Evolutionary conservation across 2,888 invertebrate genomes (phyloP).

Genomic region (Volucella inanis): DNA sequence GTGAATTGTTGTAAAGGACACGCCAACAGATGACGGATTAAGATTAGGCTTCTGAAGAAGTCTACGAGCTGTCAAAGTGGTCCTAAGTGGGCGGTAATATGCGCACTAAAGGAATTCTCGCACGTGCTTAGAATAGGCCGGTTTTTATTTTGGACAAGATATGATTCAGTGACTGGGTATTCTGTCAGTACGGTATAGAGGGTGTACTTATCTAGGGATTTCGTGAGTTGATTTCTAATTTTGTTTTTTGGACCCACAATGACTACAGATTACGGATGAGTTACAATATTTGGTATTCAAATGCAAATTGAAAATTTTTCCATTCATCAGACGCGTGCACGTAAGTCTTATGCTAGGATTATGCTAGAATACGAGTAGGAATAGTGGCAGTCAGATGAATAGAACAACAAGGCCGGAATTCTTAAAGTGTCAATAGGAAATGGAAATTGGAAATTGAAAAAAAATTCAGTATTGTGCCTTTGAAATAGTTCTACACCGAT

Average conservation of each 20-base stretch:
- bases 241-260: not conserved
- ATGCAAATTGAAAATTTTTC: not conserved
- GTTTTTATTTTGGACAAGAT: conserved; percentile 16
- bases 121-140: conserved; percentile 46
- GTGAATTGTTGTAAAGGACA: too few species aligned
- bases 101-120: conserved; percentile 16
- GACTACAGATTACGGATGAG: not conserved
- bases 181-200: not conserved
- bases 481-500: too few species aligned
- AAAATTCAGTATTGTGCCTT: too few species aligned
- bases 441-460: too few species aligned
- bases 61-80: not conserved
- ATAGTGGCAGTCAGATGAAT: not conserved
- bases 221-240: conserved; percentile 4
- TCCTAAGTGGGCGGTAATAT: conserved; percentile 11
- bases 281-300: not conserved
- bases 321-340: too few species aligned
- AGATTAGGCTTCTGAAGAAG: not conserved
- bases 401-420: not conserved
- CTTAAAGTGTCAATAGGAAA: too few species aligned
- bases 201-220: not conserved
- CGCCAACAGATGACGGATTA: not conserved
- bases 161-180: conserved; percentile 23
- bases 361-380: too few species aligned
- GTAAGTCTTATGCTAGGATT: too few species aligned